A percentile compares a stretch with the other conserved stretches of the same genome.
Conservation (phyloP, 2,888 invertebrate genomes). For the Brenthis ino region DNA sequence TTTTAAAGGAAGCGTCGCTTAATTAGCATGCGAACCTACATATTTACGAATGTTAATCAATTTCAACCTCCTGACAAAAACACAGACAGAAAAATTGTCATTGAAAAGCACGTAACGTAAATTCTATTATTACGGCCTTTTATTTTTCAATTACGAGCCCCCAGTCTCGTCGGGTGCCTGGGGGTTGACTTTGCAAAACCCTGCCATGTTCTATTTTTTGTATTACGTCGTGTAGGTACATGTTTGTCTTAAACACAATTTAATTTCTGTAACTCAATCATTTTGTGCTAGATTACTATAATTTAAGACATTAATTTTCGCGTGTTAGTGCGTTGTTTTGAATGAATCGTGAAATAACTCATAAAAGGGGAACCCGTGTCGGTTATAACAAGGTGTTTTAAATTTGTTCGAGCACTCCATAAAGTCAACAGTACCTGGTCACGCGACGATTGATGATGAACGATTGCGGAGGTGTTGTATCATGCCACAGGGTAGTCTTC, state of each 20-base stretch:
- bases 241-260: conserved; percentile 20
- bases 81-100: conserved; percentile 77
- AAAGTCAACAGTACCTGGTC: conserved; percentile 71
- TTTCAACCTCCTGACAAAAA: conserved; percentile 73
- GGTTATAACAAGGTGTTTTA: conserved; percentile 49
- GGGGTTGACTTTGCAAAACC: conserved; percentile 69
- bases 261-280: not conserved
- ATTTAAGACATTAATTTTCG: conserved; percentile 23
- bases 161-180: conserved; percentile 65
- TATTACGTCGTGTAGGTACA: conserved; percentile 29
- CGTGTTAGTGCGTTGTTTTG: conserved; percentile 36
- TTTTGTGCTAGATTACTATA: not conserved
- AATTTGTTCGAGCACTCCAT: conserved; percentile 67
- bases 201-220: conserved; percentile 47
- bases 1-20: not conserved
- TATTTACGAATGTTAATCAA: conserved; percentile 52
- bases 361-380: conserved; percentile 40
- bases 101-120: conserved; percentile 79
- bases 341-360: conserved; percentile 39
- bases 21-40: conserved; percentile 33
- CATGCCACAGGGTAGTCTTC: conserved; percentile 32
- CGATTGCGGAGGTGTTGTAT: conserved; percentile 40
- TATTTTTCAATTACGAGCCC: conserved; percentile 81
- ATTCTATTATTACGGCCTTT: conserved; percentile 82
- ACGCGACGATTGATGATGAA: conserved; percentile 68